Evolutionary conservation across 2,888 invertebrate genomes (phyloP).

Genomic region (Dynastes tityus): DNA sequence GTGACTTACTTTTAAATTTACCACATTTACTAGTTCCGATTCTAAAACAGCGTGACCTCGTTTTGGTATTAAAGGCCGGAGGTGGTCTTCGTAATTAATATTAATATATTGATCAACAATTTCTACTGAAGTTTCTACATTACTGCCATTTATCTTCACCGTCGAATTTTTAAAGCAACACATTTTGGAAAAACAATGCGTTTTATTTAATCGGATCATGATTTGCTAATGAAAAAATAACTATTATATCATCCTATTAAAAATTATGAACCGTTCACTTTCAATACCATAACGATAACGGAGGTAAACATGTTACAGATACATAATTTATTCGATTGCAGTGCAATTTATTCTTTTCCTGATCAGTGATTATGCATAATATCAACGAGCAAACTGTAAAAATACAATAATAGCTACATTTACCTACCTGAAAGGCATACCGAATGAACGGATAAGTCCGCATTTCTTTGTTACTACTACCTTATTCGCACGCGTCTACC

Average conservation of each 20-base stretch:
- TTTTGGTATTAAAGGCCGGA: no score
- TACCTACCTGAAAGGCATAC: not conserved
- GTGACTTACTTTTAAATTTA: no score
- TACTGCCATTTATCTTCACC: no score
- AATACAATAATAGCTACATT: not conserved
- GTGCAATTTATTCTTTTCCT: not conserved
- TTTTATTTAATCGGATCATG: no score
- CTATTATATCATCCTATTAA: not conserved
- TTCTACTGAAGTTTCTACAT: no score
- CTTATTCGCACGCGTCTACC: not conserved
- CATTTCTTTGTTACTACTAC: not conserved
- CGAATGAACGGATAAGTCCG: slow-evolving; percentile 4
- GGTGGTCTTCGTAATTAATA: no score
- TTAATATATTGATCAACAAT: no score
- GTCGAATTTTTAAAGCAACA: no score
- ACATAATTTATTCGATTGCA: not conserved
- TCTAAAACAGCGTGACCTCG: no score
- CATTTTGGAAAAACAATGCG: no score
- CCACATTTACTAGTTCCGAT: no score
- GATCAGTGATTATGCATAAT: not conserved
- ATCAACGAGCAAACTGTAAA: slow-evolving; percentile 6
- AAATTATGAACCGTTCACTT: not conserved
- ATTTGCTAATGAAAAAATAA: no score
- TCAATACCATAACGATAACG: slow-evolving; percentile 4
- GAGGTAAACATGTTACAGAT: not conserved